Conservation (phyloP, 2,797 vertebrate species). For the Sebastes itinus region DNA sequence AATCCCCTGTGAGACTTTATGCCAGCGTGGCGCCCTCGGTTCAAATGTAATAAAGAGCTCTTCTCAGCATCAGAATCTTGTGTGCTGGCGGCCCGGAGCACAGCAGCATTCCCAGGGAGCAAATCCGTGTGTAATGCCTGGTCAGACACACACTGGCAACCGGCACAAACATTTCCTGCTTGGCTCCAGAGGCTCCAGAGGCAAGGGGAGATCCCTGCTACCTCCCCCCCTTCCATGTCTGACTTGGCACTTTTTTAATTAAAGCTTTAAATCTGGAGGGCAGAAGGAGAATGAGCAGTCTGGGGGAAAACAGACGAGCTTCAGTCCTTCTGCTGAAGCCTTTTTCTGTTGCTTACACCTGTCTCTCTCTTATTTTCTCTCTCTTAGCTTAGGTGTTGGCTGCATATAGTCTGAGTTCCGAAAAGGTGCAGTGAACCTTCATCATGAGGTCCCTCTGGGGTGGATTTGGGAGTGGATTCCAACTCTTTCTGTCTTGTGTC, state of each 20-base stretch:
- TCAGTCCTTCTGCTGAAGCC: conserved; percentile 23
- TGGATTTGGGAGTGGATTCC: conserved; percentile 62
- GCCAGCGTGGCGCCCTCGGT: conserved; percentile 53
- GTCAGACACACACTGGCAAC: conserved; percentile 83
- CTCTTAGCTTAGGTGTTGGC: conserved; percentile 37
- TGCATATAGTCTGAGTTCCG: background rate
- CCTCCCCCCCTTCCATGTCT: conserved; percentile 58
- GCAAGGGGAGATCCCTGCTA: conserved; percentile 61
- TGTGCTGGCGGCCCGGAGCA: conserved; percentile 61
- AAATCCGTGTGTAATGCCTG: conserved; percentile 82
- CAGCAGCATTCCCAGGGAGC: conserved; percentile 79
- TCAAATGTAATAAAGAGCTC: conserved; percentile 74
- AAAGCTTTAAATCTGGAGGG: conserved; percentile 76
- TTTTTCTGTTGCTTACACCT: conserved; percentile 56
- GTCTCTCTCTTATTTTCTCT: conserved; percentile 25
- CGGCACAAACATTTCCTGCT: conserved; percentile 84
- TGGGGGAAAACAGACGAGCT: conserved; percentile 29
- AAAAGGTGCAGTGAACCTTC: conserved; percentile 74
- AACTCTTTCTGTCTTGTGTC: conserved; percentile 60
- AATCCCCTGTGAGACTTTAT: conserved; percentile 47
- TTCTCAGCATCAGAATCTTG: conserved; percentile 65
- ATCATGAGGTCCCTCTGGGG: conserved; percentile 43
- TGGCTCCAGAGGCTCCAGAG: conserved; percentile 82
- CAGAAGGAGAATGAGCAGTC: conserved; percentile 42
- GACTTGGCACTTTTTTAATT: conserved; percentile 82